Percentiles rank a stretch among this genome's conserved stretches.
Conservation (phyloP, 2,888 invertebrate genomes). For the Amblyjoppa proteus region DNA sequence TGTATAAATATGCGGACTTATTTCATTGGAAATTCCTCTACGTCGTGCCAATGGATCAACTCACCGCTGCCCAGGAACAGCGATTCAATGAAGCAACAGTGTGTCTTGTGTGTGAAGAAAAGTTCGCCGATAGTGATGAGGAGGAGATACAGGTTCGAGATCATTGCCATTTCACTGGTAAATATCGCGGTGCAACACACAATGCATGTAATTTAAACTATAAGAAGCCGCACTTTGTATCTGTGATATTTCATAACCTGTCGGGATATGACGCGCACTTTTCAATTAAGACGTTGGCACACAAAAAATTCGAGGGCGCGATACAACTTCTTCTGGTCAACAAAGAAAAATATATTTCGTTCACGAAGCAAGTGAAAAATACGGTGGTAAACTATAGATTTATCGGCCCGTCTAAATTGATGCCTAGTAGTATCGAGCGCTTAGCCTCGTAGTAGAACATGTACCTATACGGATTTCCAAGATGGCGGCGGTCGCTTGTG, state of each 20-base stretch:
- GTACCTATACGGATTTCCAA: no score
- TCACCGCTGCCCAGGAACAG: not conserved
- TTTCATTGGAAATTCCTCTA: not conserved
- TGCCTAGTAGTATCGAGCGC: constrained; percentile 72
- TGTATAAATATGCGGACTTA: not conserved
- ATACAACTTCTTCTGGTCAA: no score
- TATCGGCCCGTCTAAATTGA: constrained; percentile 77
- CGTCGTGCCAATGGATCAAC: not conserved
- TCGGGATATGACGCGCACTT: no score
- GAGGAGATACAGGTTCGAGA: constrained; percentile 1
- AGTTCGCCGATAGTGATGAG: not conserved
- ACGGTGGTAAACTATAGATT: constrained; percentile 66
- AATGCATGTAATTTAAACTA: not conserved
- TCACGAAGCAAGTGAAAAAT: constrained; percentile 69
- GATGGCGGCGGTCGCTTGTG: no score
- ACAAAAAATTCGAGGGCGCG: constrained; percentile 40
- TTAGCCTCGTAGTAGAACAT: constrained; percentile 30
- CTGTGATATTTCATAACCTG: no score
- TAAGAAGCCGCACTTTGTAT: not conserved
- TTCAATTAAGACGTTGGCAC: no score
- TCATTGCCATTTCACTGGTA: not conserved
- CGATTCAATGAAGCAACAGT: not conserved
- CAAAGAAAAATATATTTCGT: constrained; percentile 17
- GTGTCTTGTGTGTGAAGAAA: not conserved
- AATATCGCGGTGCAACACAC: not conserved